Evolutionary conservation across 2,888 invertebrate genomes (phyloP), one percentile per base, ranked within the genome.

Genomic region (Dryobotodes eremita): DNA sequence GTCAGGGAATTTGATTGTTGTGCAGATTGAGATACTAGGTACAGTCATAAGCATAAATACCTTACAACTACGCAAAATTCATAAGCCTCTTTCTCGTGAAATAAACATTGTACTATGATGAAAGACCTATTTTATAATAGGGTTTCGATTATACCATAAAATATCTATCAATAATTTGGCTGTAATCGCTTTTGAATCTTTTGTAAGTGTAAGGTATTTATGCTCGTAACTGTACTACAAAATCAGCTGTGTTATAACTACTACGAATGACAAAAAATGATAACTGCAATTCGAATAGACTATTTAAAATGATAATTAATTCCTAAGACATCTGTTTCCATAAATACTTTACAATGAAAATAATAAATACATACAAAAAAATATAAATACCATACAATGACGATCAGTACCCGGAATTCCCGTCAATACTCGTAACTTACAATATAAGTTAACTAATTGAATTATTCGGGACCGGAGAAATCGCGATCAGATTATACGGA

Each of bases 371-470:
- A n/a, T n/a, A n/a, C n/a, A n/a, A n/a, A n/a, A n/a, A n/a, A n/a
- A n/a, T n/a, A 36, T 36, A 36, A 36, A 36, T 36, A 48, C 53
- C 13, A 20, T 23, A 62, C n/a, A 73, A 71, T 20, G 50, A 50
- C 50, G 78, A 36, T 26, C 36, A 6, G 23, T 53, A 31, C 8
- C 65, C 71, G 7, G 68, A 65, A 82, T 75, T 61, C 13, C 62
- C 70, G 57, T 75, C 72, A 69, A 73, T 75, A n/a, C n/a, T n/a
- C n/a, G n/a, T n/a, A 57, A 31, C 66, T 71, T 31, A 57, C 62
- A 48, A 70, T 82, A 71, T 62, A 82, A 79, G 71, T 79, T 76
- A 31, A 53, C 55, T 78, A 75, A 87, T 88, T 81, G 53, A 78
- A 79, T 88, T 78, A 86, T 73, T 75, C 62, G 48, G 23, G 59